These are phyloP conservation scores for Irena cyanogastra DNA, from an alignment of 2,113 vertebrate species.

Conservation along the genomic window DNA sequence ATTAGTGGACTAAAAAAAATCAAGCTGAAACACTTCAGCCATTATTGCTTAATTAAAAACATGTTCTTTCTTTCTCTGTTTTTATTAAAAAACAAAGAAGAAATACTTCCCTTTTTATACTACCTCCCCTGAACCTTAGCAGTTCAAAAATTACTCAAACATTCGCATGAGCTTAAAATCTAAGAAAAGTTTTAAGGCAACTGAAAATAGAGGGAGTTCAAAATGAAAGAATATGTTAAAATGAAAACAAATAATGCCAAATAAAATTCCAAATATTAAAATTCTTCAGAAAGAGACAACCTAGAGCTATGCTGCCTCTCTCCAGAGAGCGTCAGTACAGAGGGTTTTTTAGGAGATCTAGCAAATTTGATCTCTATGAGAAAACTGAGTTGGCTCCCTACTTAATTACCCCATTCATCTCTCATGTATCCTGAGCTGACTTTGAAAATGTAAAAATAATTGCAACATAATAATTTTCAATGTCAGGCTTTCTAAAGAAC, in stretches of 20 bases:
- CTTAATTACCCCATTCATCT: not conserved
- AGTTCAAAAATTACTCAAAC: not conserved
- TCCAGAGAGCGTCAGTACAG: not conserved
- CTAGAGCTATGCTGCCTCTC: not conserved
- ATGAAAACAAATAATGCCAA: not conserved
- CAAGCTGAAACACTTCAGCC: not conserved
- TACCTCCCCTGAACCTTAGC: not conserved
- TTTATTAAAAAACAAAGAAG: not conserved
- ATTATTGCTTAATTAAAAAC: not conserved
- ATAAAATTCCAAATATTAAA: not conserved
- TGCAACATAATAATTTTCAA: not conserved
- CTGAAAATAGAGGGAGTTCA: not conserved
- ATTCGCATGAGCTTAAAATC: not conserved
- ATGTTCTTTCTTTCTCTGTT: not conserved
- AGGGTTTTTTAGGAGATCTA: not conserved
- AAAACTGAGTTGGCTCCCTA: not conserved
- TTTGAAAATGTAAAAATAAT: not conserved
- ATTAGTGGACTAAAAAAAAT: not conserved
- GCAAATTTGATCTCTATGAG: not conserved
- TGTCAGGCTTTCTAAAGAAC: not conserved
- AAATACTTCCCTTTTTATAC: not conserved
- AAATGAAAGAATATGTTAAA: not conserved
- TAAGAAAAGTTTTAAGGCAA: not conserved
- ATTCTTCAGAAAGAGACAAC: not conserved
- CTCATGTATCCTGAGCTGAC: not conserved